Base-by-base conservation (phyloP, 2,888 invertebrate species). In the Cryptus viduatorius region DNA sequence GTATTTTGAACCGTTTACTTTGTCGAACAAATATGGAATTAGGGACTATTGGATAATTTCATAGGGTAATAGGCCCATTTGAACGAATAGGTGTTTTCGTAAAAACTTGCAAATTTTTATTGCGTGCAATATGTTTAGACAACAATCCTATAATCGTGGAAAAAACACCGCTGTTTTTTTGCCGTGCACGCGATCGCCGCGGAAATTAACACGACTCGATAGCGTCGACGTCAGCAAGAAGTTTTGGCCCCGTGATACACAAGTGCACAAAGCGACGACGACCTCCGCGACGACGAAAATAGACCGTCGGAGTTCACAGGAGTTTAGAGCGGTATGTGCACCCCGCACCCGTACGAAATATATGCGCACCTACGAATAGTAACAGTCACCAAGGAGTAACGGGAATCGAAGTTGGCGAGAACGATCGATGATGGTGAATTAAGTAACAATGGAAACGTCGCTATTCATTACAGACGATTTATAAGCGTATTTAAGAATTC, bases 231-330 rank as follows among this genome's bases (percentile, higher is more conserved):
- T 37, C 37, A 8, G 37, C 4, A 50, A 61, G 79, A 75, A 61
- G 68, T 19, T 72, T 75, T 31, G 24, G 59, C 53, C 64, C 61
- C 31, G 42, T 69, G 75, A 81, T 75, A 68, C 68, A 78, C 12
- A 77, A 77, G 68, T 78, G 78, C 61, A 56, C 72, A 37, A 75
- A 64, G 42, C 73, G 68, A 67, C 79, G 79, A 48, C 79, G 79
- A 80, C 75, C 73, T 80, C 73, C 80, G 53, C 46, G 75, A 31
- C 44, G 81, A 76, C 81, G 64, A 69, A 82, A 82, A 82, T 82
- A 82, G 81, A 82, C 71, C 67, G 44, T 37, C 37, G 64, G n/a
- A 68, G 31, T 56, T 56, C 56, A 65, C 53, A 37, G 59, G 68
- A 64, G 42, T 71, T 56, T 46, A 76, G 29, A 29, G 59, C 56